phyloP scores from a whole-genome alignment of 2,888 invertebrate species.

The Neoascia interrupta region DNA sequence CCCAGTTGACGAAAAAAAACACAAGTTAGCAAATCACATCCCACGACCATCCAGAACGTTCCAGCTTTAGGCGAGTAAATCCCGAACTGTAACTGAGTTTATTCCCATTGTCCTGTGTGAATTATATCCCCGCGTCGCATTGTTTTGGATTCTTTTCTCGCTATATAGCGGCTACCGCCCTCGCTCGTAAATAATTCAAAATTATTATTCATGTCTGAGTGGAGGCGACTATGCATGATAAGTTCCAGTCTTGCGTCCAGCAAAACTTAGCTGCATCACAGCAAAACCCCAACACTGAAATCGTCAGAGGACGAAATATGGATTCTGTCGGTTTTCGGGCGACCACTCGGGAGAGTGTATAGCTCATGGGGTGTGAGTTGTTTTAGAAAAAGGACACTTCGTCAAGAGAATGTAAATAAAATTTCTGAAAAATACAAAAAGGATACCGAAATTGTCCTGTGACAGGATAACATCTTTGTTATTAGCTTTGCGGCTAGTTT shows the following conservation, averaged over 20 bases:
- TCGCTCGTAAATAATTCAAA: conserved; percentile 66
- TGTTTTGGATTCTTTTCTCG: conserved; percentile 30
- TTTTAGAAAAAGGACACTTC: conserved; percentile 58
- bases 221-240: conserved; percentile 21
- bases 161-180: not conserved
- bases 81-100: conserved; percentile 42
- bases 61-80: conserved; percentile 46
- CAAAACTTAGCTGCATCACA: conserved; percentile 4
- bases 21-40: no score
- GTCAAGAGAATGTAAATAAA: conserved; percentile 64
- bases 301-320: conserved; percentile 54
- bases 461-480: conserved; percentile 69
- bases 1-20: no score
- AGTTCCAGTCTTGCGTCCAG: not conserved
- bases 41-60: no score
- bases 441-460: conserved; percentile 39
- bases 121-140: conserved; percentile 54
- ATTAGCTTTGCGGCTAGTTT: conserved; percentile 69
- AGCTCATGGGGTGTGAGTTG: conserved; percentile 22
- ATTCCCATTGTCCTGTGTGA: conserved; percentile 60
- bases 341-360: not conserved
- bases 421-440: conserved; percentile 26
- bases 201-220: conserved; percentile 66
- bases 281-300: no score
- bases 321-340: conserved; percentile 23